Evolutionary conservation across 2,797 vertebrate genomes (phyloP), one percentile per base, ranked within the genome.

Genomic region (Dryobates pubescens): DNA sequence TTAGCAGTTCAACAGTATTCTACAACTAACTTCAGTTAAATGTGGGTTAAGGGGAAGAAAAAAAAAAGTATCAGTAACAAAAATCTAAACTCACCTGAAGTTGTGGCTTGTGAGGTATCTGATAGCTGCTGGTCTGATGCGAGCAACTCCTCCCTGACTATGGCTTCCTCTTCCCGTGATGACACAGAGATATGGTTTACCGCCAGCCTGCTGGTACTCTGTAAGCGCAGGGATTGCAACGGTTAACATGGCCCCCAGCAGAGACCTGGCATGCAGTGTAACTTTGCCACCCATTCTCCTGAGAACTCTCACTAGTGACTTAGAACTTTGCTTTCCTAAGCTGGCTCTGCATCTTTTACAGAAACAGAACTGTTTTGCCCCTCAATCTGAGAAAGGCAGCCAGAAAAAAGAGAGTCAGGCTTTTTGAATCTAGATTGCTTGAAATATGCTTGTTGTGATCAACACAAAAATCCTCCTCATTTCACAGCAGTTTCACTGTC

Each of bases 111-210:
- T 98, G 98, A 99, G 99, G 98, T 99, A 99, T 97, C 98, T 98
- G 95, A 98, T 98, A 96, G 99, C 99, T 10, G 99, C 99, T 82
- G 99, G 99, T 94, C 99, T 99, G 97, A 99, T 99, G 92, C 99
- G 98, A 96, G 99, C 98, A 96, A 99, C 98, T 86, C 99, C 98
- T 96, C 99, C 99, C 95, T 98, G 98, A 96, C 99, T 99, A 98
- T 98, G 99, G 98, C 98, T 99, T 97, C 99, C 99, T 98, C 98
- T 99, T 97, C 99, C 99, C 86, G 99, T 99, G 97, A 99, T 99
- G 96, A 99, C 98, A 92, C 96, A 98, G 76, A 99, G 98, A 96
- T 98, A 98, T 17, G 99, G 97, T 96, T 98, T 98, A 89, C 99
- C 99, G 29, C 98, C 98, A 90, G 97, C 97, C 97, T 98, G 98